Evolutionary conservation across 2,888 invertebrate species (phyloP), one percentile per base, ranked within the genome.

Genomic region (Drosophila demipolita): DNA sequence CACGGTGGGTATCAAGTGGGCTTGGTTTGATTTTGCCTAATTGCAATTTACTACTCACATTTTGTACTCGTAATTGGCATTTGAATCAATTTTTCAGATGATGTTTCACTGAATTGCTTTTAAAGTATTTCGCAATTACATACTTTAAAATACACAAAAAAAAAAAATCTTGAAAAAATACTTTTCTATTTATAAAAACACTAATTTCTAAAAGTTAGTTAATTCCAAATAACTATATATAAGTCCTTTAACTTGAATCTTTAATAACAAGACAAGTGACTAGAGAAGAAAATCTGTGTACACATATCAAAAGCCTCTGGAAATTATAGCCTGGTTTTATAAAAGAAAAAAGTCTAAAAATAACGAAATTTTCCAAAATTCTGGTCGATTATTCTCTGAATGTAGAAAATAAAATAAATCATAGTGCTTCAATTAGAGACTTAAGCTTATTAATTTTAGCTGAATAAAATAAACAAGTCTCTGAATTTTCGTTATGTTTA

Each of bases 1-100:
- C 38, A 74, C 67, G 20, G 49, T 78, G 79, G 74, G 67, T 20
- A 59, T 33, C 38, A 45, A 17, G 17, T 38, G 20, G 40, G 36
- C 11, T 55, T 54, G 36, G 35, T 5, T 26, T 9, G 29, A 55
- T 12, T 40, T 38, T 4, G n/a, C 36, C 12, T 36, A 8, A 17
- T 17, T 54, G 20, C 20, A 53, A 23, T 20, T 53, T 23, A 20
- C 45, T 23, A 23, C 8, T 45, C 23, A 15, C 20, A 20, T 45
- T 23, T 45, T n/a, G 12, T 38, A 8, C 4, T 38, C 12, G 12
- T 1, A 29, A 2, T 55, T 55, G 26, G 26, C 55, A 38, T 55
- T 55, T 55, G 38, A 26, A 38, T 38, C 2, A 38, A n/a, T 15
- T 55, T 55, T 55, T 0, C 17, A 36, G 17, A 12, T 26, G 4